Evolutionary conservation across 2,797 vertebrate genomes (phyloP).

Genomic region (Heterohyrax brucei): DNA sequence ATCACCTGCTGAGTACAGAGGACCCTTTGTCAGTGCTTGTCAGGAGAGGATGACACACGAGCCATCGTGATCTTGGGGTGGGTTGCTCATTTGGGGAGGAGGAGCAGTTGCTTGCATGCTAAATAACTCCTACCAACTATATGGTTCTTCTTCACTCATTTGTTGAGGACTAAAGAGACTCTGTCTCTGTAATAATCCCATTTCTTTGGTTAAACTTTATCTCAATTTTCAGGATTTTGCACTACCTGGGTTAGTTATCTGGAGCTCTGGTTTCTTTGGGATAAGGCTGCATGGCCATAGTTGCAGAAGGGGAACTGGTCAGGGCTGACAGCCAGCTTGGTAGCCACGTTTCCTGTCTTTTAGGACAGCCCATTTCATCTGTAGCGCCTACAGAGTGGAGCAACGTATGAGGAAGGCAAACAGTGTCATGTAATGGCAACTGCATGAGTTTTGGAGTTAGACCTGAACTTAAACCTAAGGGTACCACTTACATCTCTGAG

Average conservation of each 20-base stretch:
- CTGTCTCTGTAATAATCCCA: neutral
- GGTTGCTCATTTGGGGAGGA: conserved; percentile 57
- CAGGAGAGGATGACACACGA: neutral
- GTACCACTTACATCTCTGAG: neutral
- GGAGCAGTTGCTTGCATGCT: conserved; percentile 73
- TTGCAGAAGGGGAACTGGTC: neutral
- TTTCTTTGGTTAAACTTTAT: conserved; percentile 21
- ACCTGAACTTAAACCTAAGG: neutral
- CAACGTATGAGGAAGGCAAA: neutral
- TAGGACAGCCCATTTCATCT: accelerated
- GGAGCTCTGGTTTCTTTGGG: neutral
- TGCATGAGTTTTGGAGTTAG: neutral
- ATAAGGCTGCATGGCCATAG: neutral
- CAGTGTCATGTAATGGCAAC: neutral
- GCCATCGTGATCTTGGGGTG: neutral
- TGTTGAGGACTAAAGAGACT: neutral
- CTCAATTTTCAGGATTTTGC: neutral
- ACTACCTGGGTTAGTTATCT: neutral
- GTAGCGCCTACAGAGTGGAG: neutral
- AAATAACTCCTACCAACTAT: conserved; percentile 81
- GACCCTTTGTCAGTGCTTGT: conserved; percentile 66
- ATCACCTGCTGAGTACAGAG: conserved; percentile 31
- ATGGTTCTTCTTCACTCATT: neutral
- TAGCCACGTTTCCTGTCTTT: neutral
- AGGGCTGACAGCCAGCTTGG: neutral